Evolutionary conservation across 2,113 vertebrate genomes (phyloP).

Genomic region (Stigmatopora nigra): DNA sequence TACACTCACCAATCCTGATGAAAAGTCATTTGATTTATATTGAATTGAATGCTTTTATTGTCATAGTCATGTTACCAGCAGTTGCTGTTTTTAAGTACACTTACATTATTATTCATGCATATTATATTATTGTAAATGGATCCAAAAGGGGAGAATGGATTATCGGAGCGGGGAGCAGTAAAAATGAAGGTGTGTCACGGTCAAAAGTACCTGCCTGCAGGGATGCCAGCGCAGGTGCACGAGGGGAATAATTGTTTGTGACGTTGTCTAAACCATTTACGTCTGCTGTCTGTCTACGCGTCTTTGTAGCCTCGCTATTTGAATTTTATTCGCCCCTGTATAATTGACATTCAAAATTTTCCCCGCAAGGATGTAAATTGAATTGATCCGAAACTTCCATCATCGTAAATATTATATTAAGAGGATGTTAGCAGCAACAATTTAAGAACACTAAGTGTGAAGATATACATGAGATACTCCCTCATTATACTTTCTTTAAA

Average conservation of each 20-base stretch:
- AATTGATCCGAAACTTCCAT: background rate
- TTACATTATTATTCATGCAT: conserved; percentile 24
- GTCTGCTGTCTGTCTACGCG: background rate
- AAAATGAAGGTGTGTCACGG: background rate
- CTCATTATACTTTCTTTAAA: too few species aligned
- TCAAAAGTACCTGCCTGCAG: conserved; percentile 3
- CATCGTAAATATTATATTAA: background rate
- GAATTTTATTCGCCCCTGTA: too few species aligned
- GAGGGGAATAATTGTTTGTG: background rate
- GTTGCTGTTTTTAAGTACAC: background rate
- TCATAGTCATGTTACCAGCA: background rate
- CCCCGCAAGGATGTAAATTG: background rate
- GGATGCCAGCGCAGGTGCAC: background rate
- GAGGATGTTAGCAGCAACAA: background rate
- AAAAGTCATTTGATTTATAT: background rate
- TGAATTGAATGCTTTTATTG: too few species aligned
- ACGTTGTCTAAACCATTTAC: conserved; percentile 11
- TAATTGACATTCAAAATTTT: background rate
- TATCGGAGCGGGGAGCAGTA: conserved; percentile 1
- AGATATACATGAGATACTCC: too few species aligned
- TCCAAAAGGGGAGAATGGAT: conserved; percentile 31
- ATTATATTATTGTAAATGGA: conserved; percentile 37
- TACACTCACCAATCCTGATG: background rate
- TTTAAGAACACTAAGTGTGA: background rate
- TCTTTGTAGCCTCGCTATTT: background rate